A percentile compares a stretch with the other conserved stretches of the same genome.
These are phyloP conservation scores for Mimumesa dahlbomi DNA, from an alignment of 2,888 invertebrate genomes.

Conservation along the genomic window DNA sequence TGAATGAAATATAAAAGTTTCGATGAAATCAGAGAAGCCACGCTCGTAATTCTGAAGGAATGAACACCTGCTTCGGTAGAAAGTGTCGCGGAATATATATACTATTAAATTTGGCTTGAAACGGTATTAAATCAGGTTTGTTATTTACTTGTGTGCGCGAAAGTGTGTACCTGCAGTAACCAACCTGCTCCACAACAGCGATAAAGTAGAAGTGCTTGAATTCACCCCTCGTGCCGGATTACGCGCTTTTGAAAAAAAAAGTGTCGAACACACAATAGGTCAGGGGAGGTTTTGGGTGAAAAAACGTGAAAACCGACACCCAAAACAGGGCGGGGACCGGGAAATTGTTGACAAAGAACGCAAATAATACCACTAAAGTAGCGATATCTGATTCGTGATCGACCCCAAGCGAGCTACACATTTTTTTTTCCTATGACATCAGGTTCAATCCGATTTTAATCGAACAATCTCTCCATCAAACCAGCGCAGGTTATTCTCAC, in stretches of 20 bases:
- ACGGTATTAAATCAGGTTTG: constrained; percentile 45
- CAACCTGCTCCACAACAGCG: constrained; percentile 74
- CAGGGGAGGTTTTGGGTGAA: constrained; percentile 78
- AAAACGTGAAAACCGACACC: constrained; percentile 80
- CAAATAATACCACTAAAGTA: constrained; percentile 75
- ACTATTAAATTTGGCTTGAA: constrained; percentile 30
- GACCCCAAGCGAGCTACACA: constrained; percentile 41
- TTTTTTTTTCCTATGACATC: constrained; percentile 38
- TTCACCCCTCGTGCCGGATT: constrained; percentile 76
- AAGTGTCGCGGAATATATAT: background rate
- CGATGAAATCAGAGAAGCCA: too few species aligned
- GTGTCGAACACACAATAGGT: constrained; percentile 70
- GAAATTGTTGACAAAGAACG: constrained; percentile 78
- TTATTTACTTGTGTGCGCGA: constrained; percentile 45
- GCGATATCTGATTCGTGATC: constrained; percentile 74
- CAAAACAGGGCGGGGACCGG: constrained; percentile 77
- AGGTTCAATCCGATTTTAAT: constrained; percentile 65
- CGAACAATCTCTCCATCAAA: constrained; percentile 42
- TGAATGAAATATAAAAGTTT: too few species aligned
- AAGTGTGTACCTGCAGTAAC: constrained; percentile 76
- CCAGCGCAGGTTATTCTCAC: constrained; percentile 43
- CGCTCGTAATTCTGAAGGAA: too few species aligned
- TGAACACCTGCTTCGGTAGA: background rate
- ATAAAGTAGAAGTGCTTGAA: constrained; percentile 74
- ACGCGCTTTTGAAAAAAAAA: constrained; percentile 75